These are phyloP conservation scores for Choristoneura rosaceana DNA, from an alignment of 2,888 invertebrate genomes.

Conservation along the genomic window DNA sequence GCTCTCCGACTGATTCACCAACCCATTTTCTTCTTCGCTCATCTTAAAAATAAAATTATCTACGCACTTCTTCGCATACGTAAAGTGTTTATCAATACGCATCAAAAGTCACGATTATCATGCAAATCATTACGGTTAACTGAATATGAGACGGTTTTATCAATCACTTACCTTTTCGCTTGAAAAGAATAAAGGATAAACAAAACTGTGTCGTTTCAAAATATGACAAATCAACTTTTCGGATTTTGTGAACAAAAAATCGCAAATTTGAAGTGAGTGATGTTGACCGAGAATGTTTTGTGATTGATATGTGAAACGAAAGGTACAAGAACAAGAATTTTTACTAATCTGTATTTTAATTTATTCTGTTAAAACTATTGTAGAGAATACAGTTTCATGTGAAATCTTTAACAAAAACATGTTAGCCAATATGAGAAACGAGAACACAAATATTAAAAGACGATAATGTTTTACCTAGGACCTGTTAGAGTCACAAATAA, in stretches of 20 bases:
- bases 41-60: constrained; percentile 70
- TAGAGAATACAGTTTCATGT: not conserved
- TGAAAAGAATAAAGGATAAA: constrained; percentile 48
- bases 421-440: constrained; percentile 11
- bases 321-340: not conserved
- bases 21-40: constrained; percentile 75
- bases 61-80: constrained; percentile 59
- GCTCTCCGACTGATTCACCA: constrained; percentile 87
- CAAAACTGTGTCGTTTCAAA: constrained; percentile 49
- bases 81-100: constrained; percentile 57
- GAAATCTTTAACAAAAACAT: not conserved
- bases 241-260: constrained; percentile 56
- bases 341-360: constrained; percentile 14
- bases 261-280: constrained; percentile 29
- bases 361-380: not conserved
- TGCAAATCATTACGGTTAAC: constrained; percentile 32
- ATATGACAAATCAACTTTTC: constrained; percentile 74
- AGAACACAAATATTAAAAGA: not conserved
- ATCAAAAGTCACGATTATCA: constrained; percentile 43
- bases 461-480: not conserved
- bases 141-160: not conserved
- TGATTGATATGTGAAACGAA: not conserved
- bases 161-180: constrained; percentile 52
- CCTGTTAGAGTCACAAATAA: not conserved
- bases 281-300: constrained; percentile 14